Conservation (phyloP, 2,888 invertebrate genomes). For the Xestia c-nigrum region DNA sequence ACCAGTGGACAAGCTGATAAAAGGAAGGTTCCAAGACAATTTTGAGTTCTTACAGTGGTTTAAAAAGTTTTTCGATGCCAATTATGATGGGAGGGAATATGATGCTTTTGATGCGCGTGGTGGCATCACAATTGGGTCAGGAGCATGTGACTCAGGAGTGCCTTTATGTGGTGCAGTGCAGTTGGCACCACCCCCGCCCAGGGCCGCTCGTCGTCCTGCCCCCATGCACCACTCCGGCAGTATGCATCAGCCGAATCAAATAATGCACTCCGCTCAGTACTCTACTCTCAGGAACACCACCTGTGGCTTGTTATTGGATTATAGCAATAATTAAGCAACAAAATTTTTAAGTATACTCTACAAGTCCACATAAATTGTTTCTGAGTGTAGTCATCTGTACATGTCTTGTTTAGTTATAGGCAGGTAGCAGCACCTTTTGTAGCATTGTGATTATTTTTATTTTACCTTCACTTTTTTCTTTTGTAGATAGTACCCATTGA, state of each 20-base stretch:
- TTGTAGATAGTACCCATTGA: constrained; percentile 97
- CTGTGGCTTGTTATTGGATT: constrained; percentile 41
- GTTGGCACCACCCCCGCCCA: constrained; percentile 72
- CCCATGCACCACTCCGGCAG: constrained; percentile 83
- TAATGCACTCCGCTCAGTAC: constrained; percentile 67
- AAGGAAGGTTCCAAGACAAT: constrained; percentile 99
- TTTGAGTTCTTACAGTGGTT: constrained; percentile 99
- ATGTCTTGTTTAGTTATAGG: constrained; percentile 61
- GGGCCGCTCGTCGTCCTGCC: constrained; percentile 72
- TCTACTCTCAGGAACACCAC: constrained; percentile 74
- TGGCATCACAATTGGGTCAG: constrained; percentile 94
- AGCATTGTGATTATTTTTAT: constrained; percentile 78
- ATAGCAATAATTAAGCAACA: constrained; percentile 20
- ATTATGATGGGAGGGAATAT: constrained; percentile 99
- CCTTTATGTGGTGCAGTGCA: constrained; percentile 80
- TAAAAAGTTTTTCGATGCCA: constrained; percentile 99
- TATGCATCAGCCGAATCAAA: constrained; percentile 78
- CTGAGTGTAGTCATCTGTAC: constrained; percentile 69
- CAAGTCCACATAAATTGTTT: constrained; percentile 52
- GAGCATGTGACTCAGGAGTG: constrained; percentile 89
- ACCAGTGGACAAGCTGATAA: constrained; percentile 99
- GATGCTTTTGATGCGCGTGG: constrained; percentile 97
- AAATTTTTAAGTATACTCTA: constrained; percentile 35
- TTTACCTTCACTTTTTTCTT: constrained; percentile 85
- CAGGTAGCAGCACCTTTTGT: constrained; percentile 76